These are phyloP conservation scores for Rhyacophila evoluta DNA, from an alignment of 2,888 invertebrate species.

Conservation along the genomic window DNA sequence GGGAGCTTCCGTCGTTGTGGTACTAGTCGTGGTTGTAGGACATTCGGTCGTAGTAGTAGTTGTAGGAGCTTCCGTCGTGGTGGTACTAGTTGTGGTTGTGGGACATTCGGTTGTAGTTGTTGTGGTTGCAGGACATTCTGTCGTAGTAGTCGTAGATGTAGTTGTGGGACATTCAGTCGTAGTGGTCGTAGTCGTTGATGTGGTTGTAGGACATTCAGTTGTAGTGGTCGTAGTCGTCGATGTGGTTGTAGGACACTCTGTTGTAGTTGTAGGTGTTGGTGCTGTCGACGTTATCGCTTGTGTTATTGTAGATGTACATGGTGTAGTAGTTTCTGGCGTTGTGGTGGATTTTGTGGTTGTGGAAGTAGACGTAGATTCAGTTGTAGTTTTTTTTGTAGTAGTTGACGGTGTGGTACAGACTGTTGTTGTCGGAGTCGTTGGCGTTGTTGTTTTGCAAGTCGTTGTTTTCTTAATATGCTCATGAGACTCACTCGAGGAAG, in stretches of 20 bases:
- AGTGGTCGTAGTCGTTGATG: neutral
- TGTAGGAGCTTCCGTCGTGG: neutral
- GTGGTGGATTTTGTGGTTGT: neutral
- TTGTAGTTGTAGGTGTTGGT: neutral
- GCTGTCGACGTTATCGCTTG: neutral
- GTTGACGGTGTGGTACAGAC: neutral
- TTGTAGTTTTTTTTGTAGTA: neutral
- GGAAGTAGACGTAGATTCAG: neutral
- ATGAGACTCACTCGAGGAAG: neutral
- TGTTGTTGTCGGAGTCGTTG: neutral
- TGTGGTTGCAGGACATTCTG: neutral
- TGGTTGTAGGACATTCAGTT: neutral
- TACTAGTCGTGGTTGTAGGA: neutral
- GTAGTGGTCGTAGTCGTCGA: neutral
- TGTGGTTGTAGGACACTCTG: neutral
- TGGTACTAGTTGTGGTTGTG: neutral
- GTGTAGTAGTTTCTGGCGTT: neutral
- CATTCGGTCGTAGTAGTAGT: neutral
- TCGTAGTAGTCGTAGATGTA: neutral
- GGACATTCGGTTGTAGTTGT: neutral
- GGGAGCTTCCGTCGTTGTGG: neutral
- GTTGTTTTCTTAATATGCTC: neutral
- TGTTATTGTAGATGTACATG: neutral
- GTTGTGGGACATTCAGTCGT: neutral
- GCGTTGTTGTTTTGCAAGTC: neutral